Conservation (phyloP, 2,113 vertebrate species). For the human (Homo sapiens) region DNA sequence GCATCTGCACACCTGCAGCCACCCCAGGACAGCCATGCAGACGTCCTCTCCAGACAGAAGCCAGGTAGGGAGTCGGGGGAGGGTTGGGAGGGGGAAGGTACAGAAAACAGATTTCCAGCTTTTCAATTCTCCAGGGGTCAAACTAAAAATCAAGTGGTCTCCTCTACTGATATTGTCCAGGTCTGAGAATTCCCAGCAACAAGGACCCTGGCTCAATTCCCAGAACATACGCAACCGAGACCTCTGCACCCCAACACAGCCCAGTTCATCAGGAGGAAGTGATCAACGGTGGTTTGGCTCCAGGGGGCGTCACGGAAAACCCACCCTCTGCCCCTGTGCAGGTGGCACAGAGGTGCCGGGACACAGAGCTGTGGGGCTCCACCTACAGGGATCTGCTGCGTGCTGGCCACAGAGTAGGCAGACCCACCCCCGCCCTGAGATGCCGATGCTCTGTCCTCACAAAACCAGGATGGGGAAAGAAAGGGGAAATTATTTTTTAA, state of each 20-base stretch:
- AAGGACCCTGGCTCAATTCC: neutral
- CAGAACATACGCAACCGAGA: neutral
- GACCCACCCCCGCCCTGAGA: no score
- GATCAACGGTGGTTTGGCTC: neutral
- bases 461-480: accelerated
- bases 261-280: no score
- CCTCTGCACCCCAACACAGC: neutral
- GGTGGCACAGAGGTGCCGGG: no score
- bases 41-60: no score
- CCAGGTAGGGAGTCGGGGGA: no score
- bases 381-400: accelerated
- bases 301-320: neutral
- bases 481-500: neutral
- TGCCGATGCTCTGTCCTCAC: neutral
- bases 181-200: neutral
- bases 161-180: neutral
- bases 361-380: neutral
- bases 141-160: neutral
- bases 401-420: neutral
- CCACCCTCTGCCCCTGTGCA: neutral
- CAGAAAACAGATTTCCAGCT: neutral
- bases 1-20: no score
- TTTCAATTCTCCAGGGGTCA: neutral
- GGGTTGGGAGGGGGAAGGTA: neutral
- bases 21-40: neutral